Conservation (phyloP, 92 coral and sea anemone species). For the Pocillopora meandrina region DNA sequence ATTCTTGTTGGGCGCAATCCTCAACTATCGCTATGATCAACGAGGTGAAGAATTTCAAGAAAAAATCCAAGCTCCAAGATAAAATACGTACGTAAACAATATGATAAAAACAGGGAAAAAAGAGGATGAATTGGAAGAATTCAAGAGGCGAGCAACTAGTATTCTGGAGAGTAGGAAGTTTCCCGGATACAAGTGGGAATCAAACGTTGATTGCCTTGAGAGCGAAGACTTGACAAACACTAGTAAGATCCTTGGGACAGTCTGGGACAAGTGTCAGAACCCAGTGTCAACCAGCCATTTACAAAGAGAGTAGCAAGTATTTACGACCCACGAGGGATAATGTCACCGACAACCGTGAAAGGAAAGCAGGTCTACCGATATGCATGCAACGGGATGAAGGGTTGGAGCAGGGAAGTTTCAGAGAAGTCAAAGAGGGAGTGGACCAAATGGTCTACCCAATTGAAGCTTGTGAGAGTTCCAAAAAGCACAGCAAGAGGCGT, state of each 20-base stretch:
- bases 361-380: conserved; percentile 64
- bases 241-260: conserved; percentile 59
- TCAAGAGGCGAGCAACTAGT: conserved; percentile 10
- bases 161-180: neutral
- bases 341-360: conserved; percentile 54
- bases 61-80: conserved; percentile 16
- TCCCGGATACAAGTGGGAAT: conserved; percentile 53
- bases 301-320: conserved; percentile 58
- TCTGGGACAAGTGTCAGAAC: conserved; percentile 50
- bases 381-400: conserved; percentile 52
- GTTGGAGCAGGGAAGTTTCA: conserved; percentile 58
- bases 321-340: conserved; percentile 61
- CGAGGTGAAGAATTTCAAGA: conserved; percentile 20
- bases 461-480: conserved; percentile 53
- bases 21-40: conserved; percentile 46
- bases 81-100: conserved; percentile 54
- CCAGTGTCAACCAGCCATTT: conserved; percentile 10
- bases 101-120: conserved; percentile 24
- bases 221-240: conserved; percentile 45
- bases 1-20: conserved; percentile 44
- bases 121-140: neutral
- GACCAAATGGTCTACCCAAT: conserved; percentile 60
- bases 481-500: conserved; percentile 37
- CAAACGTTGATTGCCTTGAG: conserved; percentile 40
- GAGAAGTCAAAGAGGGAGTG: conserved; percentile 17